These are phyloP conservation scores for Accipiter superciliosus DNA, from an alignment of 2,797 vertebrate species.

Conservation along the genomic window DNA sequence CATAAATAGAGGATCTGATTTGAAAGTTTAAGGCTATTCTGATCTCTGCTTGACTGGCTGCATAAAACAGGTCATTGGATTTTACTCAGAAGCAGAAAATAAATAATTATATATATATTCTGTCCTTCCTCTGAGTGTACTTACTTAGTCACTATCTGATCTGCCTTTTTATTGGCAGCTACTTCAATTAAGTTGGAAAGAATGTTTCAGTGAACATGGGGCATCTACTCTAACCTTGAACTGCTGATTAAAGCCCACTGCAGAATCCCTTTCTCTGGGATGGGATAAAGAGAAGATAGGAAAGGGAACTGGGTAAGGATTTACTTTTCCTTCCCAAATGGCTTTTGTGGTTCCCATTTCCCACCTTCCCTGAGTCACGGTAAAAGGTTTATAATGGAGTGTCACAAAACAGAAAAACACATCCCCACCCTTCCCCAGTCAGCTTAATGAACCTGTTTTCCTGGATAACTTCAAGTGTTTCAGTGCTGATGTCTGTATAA, in stretches of 20 bases:
- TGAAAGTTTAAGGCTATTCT: neutral
- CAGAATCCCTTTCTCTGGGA: neutral
- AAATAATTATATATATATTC: neutral
- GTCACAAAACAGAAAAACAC: neutral
- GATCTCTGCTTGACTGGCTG: constrained; percentile 26
- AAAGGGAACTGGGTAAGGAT: neutral
- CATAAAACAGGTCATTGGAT: neutral
- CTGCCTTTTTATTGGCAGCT: constrained; percentile 1
- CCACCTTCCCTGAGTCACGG: neutral
- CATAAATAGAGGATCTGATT: neutral
- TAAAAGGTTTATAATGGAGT: neutral
- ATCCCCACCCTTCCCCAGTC: neutral
- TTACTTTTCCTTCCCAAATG: neutral
- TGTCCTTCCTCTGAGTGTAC: neutral
- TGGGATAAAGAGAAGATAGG: neutral
- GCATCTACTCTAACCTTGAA: constrained; percentile 10
- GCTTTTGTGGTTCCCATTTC: neutral
- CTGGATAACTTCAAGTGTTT: neutral
- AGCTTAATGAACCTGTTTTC: neutral
- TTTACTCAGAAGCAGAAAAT: neutral
- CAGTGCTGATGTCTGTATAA: neutral
- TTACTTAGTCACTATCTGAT: neutral
- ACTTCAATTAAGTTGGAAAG: neutral
- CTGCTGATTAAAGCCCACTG: neutral
- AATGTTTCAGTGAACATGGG: neutral